Base-by-base conservation (phyloP, 2,113 vertebrate species). In the Epinephelus fuscoguttatus region DNA sequence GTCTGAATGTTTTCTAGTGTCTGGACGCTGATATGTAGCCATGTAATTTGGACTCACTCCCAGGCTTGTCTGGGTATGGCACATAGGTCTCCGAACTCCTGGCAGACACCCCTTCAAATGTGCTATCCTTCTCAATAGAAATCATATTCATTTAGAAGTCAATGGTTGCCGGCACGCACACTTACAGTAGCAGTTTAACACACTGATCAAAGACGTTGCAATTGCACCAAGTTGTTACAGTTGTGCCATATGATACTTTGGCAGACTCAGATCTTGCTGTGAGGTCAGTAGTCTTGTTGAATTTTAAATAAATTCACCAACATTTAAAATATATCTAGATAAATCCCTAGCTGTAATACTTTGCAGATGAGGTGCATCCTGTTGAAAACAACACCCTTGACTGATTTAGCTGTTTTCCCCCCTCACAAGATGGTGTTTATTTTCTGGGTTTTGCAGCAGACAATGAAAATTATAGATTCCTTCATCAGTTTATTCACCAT, bases 341-440 rank as follows among this genome's bases (percentile, higher is more conserved):
- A 67, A 55, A 37, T 62, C 13, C 21, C 8, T 4, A 30, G 17
- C 49, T 37, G 9, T 59, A 0, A 55, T 45, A 66, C 10, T n/a
- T 79, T 47, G n/a, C 40, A 49, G 30, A 69, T 10, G 42, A 52
- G 30, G 19, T 27, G 17, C 53, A 17, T 23, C 4, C 30, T 75
- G 2, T 17, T 49, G 15, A 23, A 71, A 72, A 49, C n/a, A 59
- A 15, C n/a, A 62, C 2, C 17, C 47, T 21, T 55, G 4, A 47
- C 4, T 40, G 6, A 50, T 70, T 50, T 60, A 8, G 14, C 19
- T 77, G 23, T 49, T 50, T 60, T 14, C 19, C 3, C 47, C 3
- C 14, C 25, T 55, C 61, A 77, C 3, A 19, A 53, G 30, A 61
- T 70, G 70, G 23, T 75, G 61, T 66, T 75, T 76, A 61, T 76